Base-by-base conservation (phyloP, 1,140 invertebrate genomes). In the Galleria mellonella region DNA sequence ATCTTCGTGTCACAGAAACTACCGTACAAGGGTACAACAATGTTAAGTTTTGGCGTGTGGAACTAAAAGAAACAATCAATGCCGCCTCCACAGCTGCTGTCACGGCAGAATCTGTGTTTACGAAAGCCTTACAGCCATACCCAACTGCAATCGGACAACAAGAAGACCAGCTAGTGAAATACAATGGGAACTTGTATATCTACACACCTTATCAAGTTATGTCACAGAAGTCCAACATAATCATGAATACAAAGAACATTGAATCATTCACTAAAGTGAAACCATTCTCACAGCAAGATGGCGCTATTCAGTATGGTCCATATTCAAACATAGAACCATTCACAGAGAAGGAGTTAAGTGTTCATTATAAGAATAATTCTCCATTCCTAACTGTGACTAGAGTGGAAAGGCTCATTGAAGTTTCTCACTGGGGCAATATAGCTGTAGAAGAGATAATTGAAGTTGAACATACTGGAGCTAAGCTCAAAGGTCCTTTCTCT, bases 371-470 rank as follows among this genome's bases (percentile, higher is more conserved):
- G 82, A 99, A 99, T 83, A 98, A 98, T 74, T 90, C 94, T 35
- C 97, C 98, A 35, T 99, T 99, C 78, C 83, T 99, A 32, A 96
- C 95, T 15, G 94, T 99, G 0, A 96, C 93, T 0, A 89, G 89
- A 29, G 79, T 99, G 55, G 92, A 96, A 47, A 89, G 98, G 29
- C 86, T 91, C 0, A 95, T 99, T 67, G 98, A 99, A 87, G 90
- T 99, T 0, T 99, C 98, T 0, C 98, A 99, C 77, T 99, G 98
- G 98, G 98, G 98, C 10, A 99, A 99, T 67, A 97, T 99, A 77
- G 97, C 98, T 53, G 89, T 99, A 2, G 97, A 99, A 75, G 98
- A 99, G 75, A 92, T 92, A 0, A 91, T 99, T 70, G 95, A 99
- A 71, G 88, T 99, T 50, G 76, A 92, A 11, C 98, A 99, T 70